Percentiles rank a stretch among this genome's conserved stretches.
Conservation (phyloP, 2,888 invertebrate genomes). For the Drosophila suboccidentalis region DNA sequence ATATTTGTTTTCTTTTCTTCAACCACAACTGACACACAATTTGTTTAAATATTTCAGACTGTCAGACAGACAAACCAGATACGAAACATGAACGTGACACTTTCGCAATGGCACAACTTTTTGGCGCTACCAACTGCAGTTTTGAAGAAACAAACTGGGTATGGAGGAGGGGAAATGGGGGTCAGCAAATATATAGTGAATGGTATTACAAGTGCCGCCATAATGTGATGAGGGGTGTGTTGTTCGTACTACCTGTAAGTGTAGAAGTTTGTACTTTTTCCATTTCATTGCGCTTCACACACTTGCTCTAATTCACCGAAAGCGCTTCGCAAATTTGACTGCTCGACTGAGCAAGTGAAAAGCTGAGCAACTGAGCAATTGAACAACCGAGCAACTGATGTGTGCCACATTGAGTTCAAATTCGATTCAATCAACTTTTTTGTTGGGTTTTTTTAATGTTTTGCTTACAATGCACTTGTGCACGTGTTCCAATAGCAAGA, state of each 20-base stretch:
- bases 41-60: conserved; percentile 45
- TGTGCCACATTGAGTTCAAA: conserved; percentile 36
- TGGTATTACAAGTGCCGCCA: conserved; percentile 11
- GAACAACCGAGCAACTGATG: conserved; percentile 9
- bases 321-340: conserved; percentile 24
- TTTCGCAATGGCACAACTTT: conserved; percentile 31
- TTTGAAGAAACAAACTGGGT: conserved; percentile 14
- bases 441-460: conserved; percentile 27
- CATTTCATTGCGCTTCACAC: conserved; percentile 39
- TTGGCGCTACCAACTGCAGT: conserved; percentile 34
- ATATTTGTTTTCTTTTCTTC: conserved; percentile 24
- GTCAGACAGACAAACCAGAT: conserved; percentile 17
- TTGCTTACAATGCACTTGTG: conserved; percentile 20
- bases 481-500: conserved; percentile 36
- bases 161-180: background rate
- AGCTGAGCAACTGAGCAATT: conserved; percentile 21
- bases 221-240: background rate
- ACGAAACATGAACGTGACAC: conserved; percentile 34
- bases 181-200: conserved; percentile 5
- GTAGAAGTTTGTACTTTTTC: conserved; percentile 27
- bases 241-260: conserved; percentile 13
- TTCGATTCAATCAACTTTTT: conserved; percentile 52
- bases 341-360: conserved; percentile 17
- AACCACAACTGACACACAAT: conserved; percentile 42
- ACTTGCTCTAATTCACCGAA: conserved; percentile 34